Evolutionary conservation across 1,140 invertebrate genomes (phyloP).

Genomic region (Bemisia tabaci): DNA sequence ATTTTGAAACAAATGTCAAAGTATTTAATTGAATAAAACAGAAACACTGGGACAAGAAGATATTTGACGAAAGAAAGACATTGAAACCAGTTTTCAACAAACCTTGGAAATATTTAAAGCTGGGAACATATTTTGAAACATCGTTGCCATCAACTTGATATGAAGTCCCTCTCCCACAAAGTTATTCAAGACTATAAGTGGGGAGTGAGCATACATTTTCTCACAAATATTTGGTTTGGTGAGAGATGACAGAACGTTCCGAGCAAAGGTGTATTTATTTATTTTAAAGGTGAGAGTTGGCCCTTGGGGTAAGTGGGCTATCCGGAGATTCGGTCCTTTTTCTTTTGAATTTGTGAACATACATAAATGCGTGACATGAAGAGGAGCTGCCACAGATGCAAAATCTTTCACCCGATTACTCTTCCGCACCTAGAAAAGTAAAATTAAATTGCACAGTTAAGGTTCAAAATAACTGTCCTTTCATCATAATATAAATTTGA

Average conservation of each 20-base stretch:
- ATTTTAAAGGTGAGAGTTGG: slow-evolving; percentile 79
- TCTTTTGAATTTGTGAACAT: slow-evolving; percentile 69
- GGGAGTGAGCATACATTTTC: slow-evolving; percentile 69
- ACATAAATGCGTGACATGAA: slow-evolving; percentile 82
- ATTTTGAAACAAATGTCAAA: no score
- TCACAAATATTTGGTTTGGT: slow-evolving; percentile 70
- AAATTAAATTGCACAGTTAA: slow-evolving; percentile 14
- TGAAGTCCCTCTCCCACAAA: slow-evolving; percentile 78
- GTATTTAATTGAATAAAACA: no score
- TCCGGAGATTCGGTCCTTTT: slow-evolving; percentile 64
- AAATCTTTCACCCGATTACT: slow-evolving; percentile 88
- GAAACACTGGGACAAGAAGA: no score
- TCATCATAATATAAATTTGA: not conserved
- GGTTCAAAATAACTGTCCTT: slow-evolving; percentile 2
- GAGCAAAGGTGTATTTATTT: slow-evolving; percentile 61
- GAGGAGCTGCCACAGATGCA: slow-evolving; percentile 66
- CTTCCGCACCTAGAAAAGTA: slow-evolving; percentile 53
- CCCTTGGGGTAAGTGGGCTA: slow-evolving; percentile 64
- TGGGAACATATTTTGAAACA: slow-evolving; percentile 98
- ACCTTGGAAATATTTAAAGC: slow-evolving; percentile 82
- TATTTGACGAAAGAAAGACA: no score
- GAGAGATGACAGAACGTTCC: slow-evolving; percentile 71
- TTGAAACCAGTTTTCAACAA: no score
- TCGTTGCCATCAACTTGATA: slow-evolving; percentile 81
- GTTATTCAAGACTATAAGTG: slow-evolving; percentile 86